Evolutionary conservation across 2,888 invertebrate species (phyloP).

Genomic region (Leucania comma): DNA sequence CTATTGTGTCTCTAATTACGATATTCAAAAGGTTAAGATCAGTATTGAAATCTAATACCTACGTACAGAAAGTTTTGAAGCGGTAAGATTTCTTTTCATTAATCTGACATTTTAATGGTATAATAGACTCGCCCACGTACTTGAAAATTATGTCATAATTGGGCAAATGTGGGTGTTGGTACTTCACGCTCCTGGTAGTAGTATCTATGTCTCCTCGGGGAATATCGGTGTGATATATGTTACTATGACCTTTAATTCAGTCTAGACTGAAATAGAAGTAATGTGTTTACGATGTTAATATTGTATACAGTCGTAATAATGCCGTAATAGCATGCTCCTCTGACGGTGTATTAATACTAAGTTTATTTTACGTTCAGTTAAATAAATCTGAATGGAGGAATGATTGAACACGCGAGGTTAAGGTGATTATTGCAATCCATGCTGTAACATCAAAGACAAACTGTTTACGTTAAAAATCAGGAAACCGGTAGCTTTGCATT

Average conservation of each 20-base stretch:
- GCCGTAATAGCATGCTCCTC: slow-evolving; percentile 37
- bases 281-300: slow-evolving; percentile 40
- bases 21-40: too few relatives aligned
- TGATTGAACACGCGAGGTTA: slow-evolving; percentile 17
- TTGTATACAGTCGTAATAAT: slow-evolving; percentile 42
- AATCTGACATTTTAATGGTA: slow-evolving; percentile 2
- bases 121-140: neutral
- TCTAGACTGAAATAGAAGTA: slow-evolving; percentile 38
- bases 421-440: slow-evolving; percentile 9
- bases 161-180: slow-evolving; percentile 20
- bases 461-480: slow-evolving; percentile 14
- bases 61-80: neutral
- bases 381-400: slow-evolving; percentile 14
- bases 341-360: slow-evolving; percentile 28
- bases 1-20: too few relatives aligned
- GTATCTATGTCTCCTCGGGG: neutral
- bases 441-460: slow-evolving; percentile 30
- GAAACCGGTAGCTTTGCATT: slow-evolving; percentile 16
- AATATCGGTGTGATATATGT: neutral
- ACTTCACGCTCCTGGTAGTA: neutral
- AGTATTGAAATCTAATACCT: neutral
- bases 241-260: slow-evolving; percentile 21
- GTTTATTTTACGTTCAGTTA: slow-evolving; percentile 29
- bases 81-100: slow-evolving; percentile 5
- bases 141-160: neutral